Conservation (phyloP, 2,113 vertebrate genomes). For the Alligator mississippiensis region DNA sequence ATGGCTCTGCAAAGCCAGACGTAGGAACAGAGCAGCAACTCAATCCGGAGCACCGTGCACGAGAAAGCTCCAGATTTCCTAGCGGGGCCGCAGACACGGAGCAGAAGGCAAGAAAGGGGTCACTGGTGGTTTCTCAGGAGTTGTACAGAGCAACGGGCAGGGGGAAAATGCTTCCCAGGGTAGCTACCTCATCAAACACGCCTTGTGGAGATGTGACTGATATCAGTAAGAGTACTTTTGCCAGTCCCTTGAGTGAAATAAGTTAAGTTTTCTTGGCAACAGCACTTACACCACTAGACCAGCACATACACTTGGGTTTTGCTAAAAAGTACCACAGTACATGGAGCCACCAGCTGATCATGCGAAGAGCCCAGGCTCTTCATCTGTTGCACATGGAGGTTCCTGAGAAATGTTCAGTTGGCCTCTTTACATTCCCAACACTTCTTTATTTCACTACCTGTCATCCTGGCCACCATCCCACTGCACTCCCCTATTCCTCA, state of each 20-base stretch:
- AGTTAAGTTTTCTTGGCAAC: not conserved
- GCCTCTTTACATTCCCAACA: not conserved
- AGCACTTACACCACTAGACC: not conserved
- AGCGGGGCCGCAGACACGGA: accelerated
- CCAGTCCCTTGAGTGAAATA: not conserved
- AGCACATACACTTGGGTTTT: not conserved
- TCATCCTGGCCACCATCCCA: accelerated
- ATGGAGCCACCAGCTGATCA: not conserved
- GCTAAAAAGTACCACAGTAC: not conserved
- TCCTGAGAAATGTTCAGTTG: not conserved
- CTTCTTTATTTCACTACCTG: not conserved
- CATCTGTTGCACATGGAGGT: not conserved
- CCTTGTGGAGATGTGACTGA: not conserved
- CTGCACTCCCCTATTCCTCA: not conserved
- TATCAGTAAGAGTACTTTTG: not conserved
- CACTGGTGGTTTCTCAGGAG: not conserved
- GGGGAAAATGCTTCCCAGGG: not conserved
- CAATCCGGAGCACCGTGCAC: not conserved
- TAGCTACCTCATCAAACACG: not conserved
- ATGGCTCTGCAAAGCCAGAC: accelerated
- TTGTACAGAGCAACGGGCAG: not conserved
- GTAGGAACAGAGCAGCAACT: not conserved
- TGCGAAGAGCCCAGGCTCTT: not conserved
- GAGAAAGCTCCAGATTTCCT: not conserved
- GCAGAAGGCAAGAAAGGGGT: not conserved